Evolutionary conservation across 2,797 vertebrate species (phyloP).

Genomic region (Avahi laniger): DNA sequence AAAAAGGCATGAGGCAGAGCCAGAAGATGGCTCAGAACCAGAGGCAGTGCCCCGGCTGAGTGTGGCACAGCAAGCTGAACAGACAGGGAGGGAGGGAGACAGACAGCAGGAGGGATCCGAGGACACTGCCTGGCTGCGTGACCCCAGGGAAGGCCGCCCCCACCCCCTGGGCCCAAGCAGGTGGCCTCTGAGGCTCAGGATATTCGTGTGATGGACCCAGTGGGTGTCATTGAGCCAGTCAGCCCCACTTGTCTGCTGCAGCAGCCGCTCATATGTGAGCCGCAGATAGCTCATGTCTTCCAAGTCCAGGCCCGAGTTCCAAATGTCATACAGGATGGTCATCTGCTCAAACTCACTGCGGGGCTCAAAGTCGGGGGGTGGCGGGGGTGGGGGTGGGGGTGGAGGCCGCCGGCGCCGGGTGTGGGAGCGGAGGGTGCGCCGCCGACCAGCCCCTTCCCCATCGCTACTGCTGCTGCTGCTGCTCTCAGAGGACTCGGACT

Average conservation of each 20-base stretch:
- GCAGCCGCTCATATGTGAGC: constrained; percentile 91
- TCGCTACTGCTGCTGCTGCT: constrained; percentile 73
- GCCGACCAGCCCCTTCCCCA: constrained; percentile 62
- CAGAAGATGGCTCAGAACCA: not conserved
- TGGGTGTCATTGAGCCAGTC: constrained; percentile 98
- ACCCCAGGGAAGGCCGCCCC: no score
- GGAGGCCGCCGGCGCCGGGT: constrained; percentile 44
- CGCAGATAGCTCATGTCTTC: constrained; percentile 91
- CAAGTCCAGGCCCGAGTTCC: constrained; percentile 92
- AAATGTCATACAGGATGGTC: constrained; percentile 96
- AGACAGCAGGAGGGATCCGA: not conserved
- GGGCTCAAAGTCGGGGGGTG: constrained; percentile 82
- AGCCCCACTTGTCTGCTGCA: constrained; percentile 91
- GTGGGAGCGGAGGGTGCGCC: constrained; percentile 79
- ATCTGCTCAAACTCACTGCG: constrained; percentile 96
- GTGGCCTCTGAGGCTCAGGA: constrained; percentile 84
- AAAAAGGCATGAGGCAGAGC: not conserved
- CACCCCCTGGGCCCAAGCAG: not conserved
- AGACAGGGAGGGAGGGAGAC: not conserved
- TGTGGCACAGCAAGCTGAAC: not conserved
- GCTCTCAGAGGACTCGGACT: constrained; percentile 75
- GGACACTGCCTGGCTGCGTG: accelerated
- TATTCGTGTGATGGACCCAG: constrained; percentile 96
- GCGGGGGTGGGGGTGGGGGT: constrained; percentile 57
- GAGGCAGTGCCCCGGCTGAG: not conserved